Percentiles rank a stretch among this genome's conserved stretches.
These are phyloP conservation scores for Catharus bicknelli DNA, from an alignment of 2,113 vertebrate species.

Conservation along the genomic window DNA sequence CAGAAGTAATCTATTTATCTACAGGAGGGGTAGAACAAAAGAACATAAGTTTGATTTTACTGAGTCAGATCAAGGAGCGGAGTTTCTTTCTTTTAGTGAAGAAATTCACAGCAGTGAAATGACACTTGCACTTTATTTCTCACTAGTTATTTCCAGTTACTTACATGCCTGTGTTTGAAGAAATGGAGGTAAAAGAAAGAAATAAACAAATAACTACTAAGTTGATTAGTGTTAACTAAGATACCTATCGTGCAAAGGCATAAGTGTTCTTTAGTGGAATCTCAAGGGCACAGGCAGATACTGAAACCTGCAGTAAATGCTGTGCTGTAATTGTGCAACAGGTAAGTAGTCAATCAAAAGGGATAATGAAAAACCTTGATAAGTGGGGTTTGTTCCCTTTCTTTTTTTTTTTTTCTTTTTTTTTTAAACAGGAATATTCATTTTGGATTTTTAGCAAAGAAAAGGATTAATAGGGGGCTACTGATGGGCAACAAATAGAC, in stretches of 20 bases:
- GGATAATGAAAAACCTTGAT: background rate
- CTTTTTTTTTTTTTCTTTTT: background rate
- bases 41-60: background rate
- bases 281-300: background rate
- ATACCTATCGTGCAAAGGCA: background rate
- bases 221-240: background rate
- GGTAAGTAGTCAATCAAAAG: background rate
- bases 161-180: background rate
- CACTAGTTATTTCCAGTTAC: background rate
- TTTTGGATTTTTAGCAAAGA: background rate
- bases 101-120: background rate
- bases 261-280: background rate
- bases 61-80: background rate
- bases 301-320: background rate
- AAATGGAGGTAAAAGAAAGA: background rate
- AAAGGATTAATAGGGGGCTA: background rate
- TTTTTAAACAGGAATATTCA: accelerated
- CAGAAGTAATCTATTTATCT: background rate
- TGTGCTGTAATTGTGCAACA: background rate
- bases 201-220: background rate
- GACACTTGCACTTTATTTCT: background rate
- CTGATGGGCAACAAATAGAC: background rate
- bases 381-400: background rate
- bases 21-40: background rate
- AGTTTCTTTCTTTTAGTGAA: background rate